Conservation (phyloP, 2,113 vertebrate genomes). For the Charina bottae region DNA sequence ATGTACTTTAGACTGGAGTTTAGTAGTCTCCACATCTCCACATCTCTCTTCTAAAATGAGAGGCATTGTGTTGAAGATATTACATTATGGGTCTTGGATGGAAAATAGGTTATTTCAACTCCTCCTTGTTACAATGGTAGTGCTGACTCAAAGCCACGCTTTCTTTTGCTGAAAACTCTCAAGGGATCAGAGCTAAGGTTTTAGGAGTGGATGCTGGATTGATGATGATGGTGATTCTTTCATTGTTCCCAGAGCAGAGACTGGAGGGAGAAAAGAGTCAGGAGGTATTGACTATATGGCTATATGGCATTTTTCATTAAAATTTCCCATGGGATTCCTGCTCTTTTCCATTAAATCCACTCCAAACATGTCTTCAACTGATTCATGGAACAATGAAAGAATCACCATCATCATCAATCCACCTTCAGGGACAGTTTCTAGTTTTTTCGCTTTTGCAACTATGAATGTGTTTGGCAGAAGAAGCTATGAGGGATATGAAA, state of each 20-base stretch:
- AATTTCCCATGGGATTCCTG: neutral
- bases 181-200: neutral
- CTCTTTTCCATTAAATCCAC: slow-evolving; percentile 8
- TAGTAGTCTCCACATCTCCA: no score
- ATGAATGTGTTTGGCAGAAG: slow-evolving; percentile 5
- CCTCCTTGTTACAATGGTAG: slow-evolving; percentile 1
- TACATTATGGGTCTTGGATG: slow-evolving; percentile 23
- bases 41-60: neutral
- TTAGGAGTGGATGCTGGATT: neutral
- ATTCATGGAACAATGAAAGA: neutral
- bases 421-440: slow-evolving; percentile 4
- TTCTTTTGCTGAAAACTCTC: neutral
- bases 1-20: neutral
- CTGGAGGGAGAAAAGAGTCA: neutral
- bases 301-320: slow-evolving; percentile 22
- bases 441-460: neutral
- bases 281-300: neutral
- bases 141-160: neutral
- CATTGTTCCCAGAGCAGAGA: accelerated
- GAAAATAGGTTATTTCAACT: neutral
- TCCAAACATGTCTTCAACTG: slow-evolving; percentile 16
- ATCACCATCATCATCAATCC: neutral
- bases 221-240: slow-evolving; percentile 1
- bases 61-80: neutral
- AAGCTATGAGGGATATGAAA: slow-evolving; percentile 9